Percentiles rank a stretch among this genome's conserved stretches.
These are phyloP conservation scores for Teinopalpus imperialis DNA, from an alignment of 2,888 invertebrate genomes.

Conservation along the genomic window DNA sequence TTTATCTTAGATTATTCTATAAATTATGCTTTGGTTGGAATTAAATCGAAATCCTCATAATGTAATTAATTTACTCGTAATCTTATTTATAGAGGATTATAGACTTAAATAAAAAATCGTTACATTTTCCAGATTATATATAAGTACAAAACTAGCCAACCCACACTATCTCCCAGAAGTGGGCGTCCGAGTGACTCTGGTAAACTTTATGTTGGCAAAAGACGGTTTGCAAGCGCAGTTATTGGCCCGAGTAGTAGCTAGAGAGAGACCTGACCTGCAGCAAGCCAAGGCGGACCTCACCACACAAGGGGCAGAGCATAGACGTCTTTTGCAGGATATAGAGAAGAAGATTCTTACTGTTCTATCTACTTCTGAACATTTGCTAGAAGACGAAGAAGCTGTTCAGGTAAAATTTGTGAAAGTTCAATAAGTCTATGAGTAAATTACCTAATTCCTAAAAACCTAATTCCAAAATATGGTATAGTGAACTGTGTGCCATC, in stretches of 20 bases:
- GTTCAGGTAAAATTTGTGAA: slow-evolving; percentile 83
- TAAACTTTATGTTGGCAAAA: slow-evolving; percentile 96
- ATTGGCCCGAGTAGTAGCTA: slow-evolving; percentile 93
- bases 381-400: slow-evolving; percentile 95
- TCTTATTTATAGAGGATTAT: too few species aligned
- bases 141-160: slow-evolving; percentile 95
- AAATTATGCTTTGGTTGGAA: too few species aligned
- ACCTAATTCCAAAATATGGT: too few species aligned
- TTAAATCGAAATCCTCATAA: too few species aligned
- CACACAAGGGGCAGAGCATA: slow-evolving; percentile 92
- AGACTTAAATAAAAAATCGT: too few species aligned
- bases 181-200: slow-evolving; percentile 93
- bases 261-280: slow-evolving; percentile 95
- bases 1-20: too few species aligned
- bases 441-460: too few species aligned
- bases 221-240: slow-evolving; percentile 95
- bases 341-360: slow-evolving; percentile 93
- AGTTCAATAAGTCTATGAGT: too few species aligned
- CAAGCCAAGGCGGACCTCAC: slow-evolving; percentile 94
- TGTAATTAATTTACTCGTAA: too few species aligned
- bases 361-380: slow-evolving; percentile 72
- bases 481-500: too few species aligned
- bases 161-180: slow-evolving; percentile 97
- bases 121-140: slow-evolving; percentile 89
- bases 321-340: slow-evolving; percentile 91